Conservation (phyloP, 1,140 invertebrate genomes). For the Drosophila pallidifrons region DNA sequence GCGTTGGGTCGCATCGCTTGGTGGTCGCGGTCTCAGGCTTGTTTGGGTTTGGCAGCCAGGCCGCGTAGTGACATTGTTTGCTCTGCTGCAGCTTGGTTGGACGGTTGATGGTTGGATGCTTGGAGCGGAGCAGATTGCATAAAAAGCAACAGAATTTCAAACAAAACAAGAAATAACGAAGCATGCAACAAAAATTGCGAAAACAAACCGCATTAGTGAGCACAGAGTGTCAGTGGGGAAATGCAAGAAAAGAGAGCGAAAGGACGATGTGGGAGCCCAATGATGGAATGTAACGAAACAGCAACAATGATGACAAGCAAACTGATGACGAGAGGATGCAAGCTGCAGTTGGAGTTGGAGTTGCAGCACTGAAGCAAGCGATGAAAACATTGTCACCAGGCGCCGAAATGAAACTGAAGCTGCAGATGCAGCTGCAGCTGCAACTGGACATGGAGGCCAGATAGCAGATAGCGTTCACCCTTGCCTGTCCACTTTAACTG, state of each 20-base stretch:
- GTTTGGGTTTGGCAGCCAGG: constrained; percentile 79
- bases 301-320: constrained; percentile 68
- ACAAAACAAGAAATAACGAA: constrained; percentile 80
- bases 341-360: constrained; percentile 1
- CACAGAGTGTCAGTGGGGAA: constrained; percentile 25
- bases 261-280: not conserved
- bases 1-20: constrained; percentile 24
- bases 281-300: constrained; percentile 63
- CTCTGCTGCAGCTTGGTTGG: constrained; percentile 45
- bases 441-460: constrained; percentile 7
- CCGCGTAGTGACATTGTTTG: constrained; percentile 80
- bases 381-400: constrained; percentile 69
- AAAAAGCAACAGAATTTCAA: constrained; percentile 60
- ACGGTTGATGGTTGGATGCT: not conserved
- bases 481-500: constrained; percentile 25
- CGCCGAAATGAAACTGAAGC: not conserved
- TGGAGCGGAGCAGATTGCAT: constrained; percentile 40
- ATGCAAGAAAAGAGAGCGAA: too few relatives aligned
- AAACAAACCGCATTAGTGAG: constrained; percentile 80
- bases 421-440: not conserved
- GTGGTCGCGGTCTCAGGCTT: constrained; percentile 69
- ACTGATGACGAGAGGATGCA: constrained; percentile 51
- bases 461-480: constrained; percentile 7
- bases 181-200: constrained; percentile 69
- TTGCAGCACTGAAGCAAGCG: constrained; percentile 20